Evolutionary conservation across 2,888 invertebrate species (phyloP).

Genomic region (Brachycybe producta): DNA sequence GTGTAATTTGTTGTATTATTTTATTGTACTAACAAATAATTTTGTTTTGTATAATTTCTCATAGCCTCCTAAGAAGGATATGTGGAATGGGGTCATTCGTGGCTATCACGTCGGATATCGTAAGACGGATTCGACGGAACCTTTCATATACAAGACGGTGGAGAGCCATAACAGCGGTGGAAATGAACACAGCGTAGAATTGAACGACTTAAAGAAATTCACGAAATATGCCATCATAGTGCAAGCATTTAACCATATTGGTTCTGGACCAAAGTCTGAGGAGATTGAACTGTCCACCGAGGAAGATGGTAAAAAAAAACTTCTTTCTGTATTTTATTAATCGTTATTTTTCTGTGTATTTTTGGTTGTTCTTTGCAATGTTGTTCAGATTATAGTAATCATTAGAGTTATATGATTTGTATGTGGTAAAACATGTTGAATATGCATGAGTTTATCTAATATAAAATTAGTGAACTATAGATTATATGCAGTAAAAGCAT

Average conservation of each 20-base stretch:
- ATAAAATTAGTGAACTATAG: too few relatives aligned
- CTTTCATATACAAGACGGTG: conserved; percentile 79
- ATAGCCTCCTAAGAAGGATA: conserved; percentile 62
- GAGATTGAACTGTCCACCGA: conserved; percentile 83
- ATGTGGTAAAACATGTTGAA: too few relatives aligned
- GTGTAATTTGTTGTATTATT: neutral
- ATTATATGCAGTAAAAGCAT: too few relatives aligned
- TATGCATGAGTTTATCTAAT: too few relatives aligned
- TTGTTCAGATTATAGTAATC: too few relatives aligned
- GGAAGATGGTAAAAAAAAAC: conserved; percentile 55
- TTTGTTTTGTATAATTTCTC: conserved; percentile 21
- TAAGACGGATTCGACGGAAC: conserved; percentile 37
- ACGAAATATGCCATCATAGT: conserved; percentile 89
- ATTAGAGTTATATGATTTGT: too few relatives aligned
- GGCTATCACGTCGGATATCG: conserved; percentile 76
- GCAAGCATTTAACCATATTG: conserved; percentile 87
- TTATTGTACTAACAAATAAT: conserved; percentile 29
- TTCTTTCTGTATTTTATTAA: neutral
- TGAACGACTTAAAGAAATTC: conserved; percentile 46
- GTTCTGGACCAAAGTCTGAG: conserved; percentile 77
- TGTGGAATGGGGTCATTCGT: conserved; percentile 83
- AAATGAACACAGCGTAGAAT: conserved; percentile 10
- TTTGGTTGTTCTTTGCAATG: neutral
- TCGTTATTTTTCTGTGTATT: neutral
- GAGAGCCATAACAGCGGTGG: conserved; percentile 74